phyloP scores from a whole-genome alignment of 1,140 invertebrate genomes.

The Cotesia typhae region DNA sequence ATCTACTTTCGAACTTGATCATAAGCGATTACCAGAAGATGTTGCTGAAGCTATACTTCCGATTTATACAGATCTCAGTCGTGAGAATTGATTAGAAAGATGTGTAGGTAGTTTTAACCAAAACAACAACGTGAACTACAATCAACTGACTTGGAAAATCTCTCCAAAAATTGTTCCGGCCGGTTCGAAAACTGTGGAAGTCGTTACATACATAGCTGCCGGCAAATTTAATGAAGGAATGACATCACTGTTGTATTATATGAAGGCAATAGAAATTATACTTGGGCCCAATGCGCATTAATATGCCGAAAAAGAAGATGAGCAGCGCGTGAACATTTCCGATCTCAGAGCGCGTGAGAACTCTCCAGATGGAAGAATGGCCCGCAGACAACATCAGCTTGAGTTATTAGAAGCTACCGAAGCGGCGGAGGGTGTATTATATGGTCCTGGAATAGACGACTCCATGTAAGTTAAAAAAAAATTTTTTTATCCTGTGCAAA shows the following conservation, averaged over 20 bases:
- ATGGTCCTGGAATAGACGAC: conserved; percentile 16
- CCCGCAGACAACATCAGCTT: conserved; percentile 27
- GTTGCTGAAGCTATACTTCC: too few species aligned
- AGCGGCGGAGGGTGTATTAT: conserved; percentile 37
- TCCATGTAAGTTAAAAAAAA: conserved; percentile 36
- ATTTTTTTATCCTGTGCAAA: conserved; percentile 14
- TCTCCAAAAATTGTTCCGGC: conserved; percentile 37
- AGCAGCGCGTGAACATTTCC: conserved; percentile 35
- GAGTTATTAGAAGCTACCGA: conserved; percentile 39
- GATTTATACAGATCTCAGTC: too few species aligned
- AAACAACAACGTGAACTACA: conserved; percentile 43
- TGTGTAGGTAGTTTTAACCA: conserved; percentile 25
- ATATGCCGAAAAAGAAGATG: conserved; percentile 42
- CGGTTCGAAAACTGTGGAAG: conserved; percentile 39
- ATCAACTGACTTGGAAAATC: conserved; percentile 42
- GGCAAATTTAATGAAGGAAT: conserved; percentile 41
- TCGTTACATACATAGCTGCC: conserved; percentile 41
- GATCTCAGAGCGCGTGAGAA: conserved; percentile 38
- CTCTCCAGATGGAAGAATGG: conserved; percentile 38
- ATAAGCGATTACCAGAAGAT: too few species aligned
- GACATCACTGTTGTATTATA: conserved; percentile 41
- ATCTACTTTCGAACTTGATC: too few species aligned
- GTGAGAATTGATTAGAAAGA: too few species aligned
- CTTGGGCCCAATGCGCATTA: conserved; percentile 42
- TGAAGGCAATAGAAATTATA: conserved; percentile 39